Conservation (phyloP, 2,797 vertebrate genomes). For the Onychomys leucogaster region DNA sequence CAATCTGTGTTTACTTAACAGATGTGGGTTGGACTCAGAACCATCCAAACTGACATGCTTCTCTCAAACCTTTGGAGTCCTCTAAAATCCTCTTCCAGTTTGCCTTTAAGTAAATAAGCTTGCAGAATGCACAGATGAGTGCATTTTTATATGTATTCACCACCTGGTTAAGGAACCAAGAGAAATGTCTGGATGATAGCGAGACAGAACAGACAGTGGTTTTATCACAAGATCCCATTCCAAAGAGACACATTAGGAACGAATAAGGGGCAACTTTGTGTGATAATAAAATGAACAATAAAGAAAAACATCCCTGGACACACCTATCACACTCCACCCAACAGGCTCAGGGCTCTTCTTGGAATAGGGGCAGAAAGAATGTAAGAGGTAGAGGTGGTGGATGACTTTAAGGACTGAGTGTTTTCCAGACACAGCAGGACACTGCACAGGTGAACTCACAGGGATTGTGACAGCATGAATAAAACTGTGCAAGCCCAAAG, state of each 20-base stretch:
- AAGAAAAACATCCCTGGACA: neutral
- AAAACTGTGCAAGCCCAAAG: neutral
- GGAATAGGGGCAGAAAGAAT: neutral
- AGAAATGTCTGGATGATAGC: neutral
- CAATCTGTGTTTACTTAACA: neutral
- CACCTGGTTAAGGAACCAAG: neutral
- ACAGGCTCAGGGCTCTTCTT: neutral
- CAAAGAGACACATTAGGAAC: neutral
- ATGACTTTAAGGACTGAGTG: no score
- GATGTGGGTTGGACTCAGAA: no score
- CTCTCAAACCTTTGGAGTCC: neutral
- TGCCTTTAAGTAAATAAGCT: neutral
- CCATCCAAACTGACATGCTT: neutral
- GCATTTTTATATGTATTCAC: no score
- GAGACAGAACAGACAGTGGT: no score
- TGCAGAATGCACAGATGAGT: neutral
- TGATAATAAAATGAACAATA: neutral
- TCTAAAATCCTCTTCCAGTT: neutral
- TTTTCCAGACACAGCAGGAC: no score
- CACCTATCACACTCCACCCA: no score
- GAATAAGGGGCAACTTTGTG: neutral
- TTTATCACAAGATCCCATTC: neutral
- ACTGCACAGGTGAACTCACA: neutral
- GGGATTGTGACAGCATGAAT: accelerated
- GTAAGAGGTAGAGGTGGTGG: no score